Evolutionary conservation across 2,888 invertebrate species (phyloP), one percentile per base, ranked within the genome.

Genomic region (Tiphia femorata): DNA sequence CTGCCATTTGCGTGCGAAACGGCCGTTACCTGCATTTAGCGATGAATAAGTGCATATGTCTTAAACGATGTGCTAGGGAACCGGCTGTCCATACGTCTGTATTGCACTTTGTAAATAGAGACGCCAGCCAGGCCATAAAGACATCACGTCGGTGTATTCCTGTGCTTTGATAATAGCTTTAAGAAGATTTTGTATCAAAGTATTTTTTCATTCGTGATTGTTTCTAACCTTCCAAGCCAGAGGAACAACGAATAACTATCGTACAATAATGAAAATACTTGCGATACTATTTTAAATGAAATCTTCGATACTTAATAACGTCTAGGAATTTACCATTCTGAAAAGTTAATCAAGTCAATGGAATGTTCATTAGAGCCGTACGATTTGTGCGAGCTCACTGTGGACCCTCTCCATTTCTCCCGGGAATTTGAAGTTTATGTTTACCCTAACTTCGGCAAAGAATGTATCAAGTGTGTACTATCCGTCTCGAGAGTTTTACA

Each of bases 381-480:
- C 19, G 50, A 58, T 63, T 56, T 38, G 37, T 23, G 40, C 41
- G 12, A 12, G 6, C 21, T 14, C 30, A 38, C 8, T 33, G 3
- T n/a, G 20, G 8, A 44, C 38, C 19, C 50, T 43, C 50, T 46
- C 42, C 49, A 40, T 66, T 56, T 59, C 58, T 57, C 46, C 29
- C 38, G 10, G 50, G 52, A 48, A 63, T 57, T 61, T 54, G 48
- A 63, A 68, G 60, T 66, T 66, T 69, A 64, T 64, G 67, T 69
- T 69, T 69, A 67, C 61, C 52, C 43, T 59, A 70, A 69, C 61
- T 69, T 69, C 42, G 43, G 58, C 54, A 61, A 68, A 68, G 68
- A 68, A 68, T 70, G 63, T 59, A 68, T 68, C 55, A 69, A 69
- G 69, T 68, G 68, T 68, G 65, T 69, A 65, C 65, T 54, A 69